Conservation (phyloP, 2,113 vertebrate species). For the Spea bombifrons region DNA sequence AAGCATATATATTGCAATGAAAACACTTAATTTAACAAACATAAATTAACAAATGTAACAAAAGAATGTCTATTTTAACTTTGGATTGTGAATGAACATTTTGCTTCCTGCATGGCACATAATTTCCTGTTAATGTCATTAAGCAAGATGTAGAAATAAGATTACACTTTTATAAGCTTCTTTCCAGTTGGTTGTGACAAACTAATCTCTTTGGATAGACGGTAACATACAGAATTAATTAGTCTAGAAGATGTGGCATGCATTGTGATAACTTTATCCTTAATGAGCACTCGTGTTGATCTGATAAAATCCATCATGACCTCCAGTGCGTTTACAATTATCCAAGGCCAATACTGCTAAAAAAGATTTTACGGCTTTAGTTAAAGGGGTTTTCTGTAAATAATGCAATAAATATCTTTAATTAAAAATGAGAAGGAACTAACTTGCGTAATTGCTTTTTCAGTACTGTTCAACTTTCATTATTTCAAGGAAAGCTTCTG, state of each 20-base stretch:
- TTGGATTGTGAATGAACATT: neutral
- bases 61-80: neutral
- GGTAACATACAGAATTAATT: constrained; percentile 3
- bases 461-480: no score
- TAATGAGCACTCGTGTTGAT: neutral
- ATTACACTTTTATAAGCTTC: neutral
- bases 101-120: neutral
- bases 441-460: no score
- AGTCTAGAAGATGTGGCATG: neutral
- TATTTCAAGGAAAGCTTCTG: no score
- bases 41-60: no score
- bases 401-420: no score
- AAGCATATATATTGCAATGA: no score
- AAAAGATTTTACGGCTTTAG: neutral
- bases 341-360: neutral
- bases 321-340: neutral
- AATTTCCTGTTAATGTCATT: neutral
- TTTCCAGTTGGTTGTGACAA: constrained; percentile 2
- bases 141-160: neutral
- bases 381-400: neutral
- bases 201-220: neutral
- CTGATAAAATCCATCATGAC: neutral
- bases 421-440: no score
- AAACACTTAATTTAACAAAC: no score
- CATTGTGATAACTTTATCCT: neutral